These are phyloP conservation scores for Astreopora myriophthalma DNA, from an alignment of 64 coral and sea anemone species.

Conservation along the genomic window DNA sequence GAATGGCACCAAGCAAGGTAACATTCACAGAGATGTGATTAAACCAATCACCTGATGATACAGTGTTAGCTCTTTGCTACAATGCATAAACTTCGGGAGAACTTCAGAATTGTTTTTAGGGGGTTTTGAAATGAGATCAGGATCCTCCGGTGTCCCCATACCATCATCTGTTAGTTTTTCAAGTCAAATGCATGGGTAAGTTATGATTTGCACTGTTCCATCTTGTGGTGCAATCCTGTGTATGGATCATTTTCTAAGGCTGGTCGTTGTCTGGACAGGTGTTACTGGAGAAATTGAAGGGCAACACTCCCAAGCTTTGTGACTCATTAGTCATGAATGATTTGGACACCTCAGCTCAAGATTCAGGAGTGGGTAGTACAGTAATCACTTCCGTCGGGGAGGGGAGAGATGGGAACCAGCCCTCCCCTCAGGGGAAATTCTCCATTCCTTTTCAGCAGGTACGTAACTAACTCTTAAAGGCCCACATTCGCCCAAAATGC, in stretches of 20 bases:
- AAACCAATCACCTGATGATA: neutral
- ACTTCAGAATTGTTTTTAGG: no score
- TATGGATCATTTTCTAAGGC: neutral
- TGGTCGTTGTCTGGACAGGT: neutral
- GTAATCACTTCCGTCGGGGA: neutral
- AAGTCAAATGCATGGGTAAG: no score
- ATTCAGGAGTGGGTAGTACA: neutral
- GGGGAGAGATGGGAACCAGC: neutral
- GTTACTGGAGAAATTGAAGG: constrained; percentile 58
- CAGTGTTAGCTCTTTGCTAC: neutral
- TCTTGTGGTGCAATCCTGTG: no score
- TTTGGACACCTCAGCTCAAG: constrained; percentile 9
- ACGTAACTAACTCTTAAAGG: neutral
- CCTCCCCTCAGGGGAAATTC: neutral
- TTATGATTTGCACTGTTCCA: no score
- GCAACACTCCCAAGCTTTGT: constrained; percentile 44
- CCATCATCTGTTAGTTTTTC: no score
- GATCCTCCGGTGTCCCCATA: no score
- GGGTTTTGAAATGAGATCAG: no score
- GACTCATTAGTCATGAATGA: constrained; percentile 9
- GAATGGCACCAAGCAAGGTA: constrained; percentile 84
- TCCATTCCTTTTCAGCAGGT: constrained; percentile 58
- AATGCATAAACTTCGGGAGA: no score
- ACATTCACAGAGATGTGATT: neutral
- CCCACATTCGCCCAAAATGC: no score